These are phyloP conservation scores for Ammodytes dubius DNA, from an alignment of 2,113 vertebrate species.

Conservation along the genomic window DNA sequence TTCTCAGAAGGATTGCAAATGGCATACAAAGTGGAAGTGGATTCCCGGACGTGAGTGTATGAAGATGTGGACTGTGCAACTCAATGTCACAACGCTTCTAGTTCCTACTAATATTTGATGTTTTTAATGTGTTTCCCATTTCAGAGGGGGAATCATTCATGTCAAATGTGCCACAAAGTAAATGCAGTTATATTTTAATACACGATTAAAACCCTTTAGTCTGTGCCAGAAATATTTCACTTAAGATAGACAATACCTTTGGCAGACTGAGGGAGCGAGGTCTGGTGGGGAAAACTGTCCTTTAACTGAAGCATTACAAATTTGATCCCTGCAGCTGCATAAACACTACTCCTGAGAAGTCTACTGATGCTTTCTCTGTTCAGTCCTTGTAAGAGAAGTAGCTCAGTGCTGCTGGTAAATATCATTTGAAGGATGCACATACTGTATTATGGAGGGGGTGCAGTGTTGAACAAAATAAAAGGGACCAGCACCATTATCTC, in stretches of 20 bases:
- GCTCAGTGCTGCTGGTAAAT: constrained; percentile 24
- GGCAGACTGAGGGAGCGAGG: neutral
- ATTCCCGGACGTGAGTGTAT: constrained; percentile 20
- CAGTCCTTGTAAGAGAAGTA: constrained; percentile 17
- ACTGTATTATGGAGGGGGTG: neutral
- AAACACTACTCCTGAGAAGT: constrained; percentile 14
- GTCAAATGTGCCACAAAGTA: neutral
- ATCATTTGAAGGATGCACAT: constrained; percentile 32
- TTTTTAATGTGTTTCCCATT: neutral
- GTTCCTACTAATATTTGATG: constrained; percentile 6
- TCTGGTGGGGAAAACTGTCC: constrained; percentile 1
- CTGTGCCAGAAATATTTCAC: constrained; percentile 15
- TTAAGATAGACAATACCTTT: constrained; percentile 2
- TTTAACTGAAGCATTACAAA: constrained; percentile 42
- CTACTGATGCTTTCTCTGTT: constrained; percentile 25
- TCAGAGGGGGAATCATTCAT: constrained; percentile 17
- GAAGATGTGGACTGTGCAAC: constrained; percentile 25
- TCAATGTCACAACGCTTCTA: constrained; percentile 4
- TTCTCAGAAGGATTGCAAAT: constrained; percentile 27
- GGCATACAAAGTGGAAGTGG: constrained; percentile 24
- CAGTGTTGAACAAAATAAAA: constrained; percentile 30
- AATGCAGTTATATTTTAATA: constrained; percentile 18
- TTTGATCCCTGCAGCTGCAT: constrained; percentile 33
- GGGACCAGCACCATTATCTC: constrained; percentile 15
- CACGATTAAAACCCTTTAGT: constrained; percentile 45